Evolutionary conservation across 2,888 invertebrate genomes (phyloP), one percentile per base, ranked within the genome.

Genomic region (Toxonevra muliebris): DNA sequence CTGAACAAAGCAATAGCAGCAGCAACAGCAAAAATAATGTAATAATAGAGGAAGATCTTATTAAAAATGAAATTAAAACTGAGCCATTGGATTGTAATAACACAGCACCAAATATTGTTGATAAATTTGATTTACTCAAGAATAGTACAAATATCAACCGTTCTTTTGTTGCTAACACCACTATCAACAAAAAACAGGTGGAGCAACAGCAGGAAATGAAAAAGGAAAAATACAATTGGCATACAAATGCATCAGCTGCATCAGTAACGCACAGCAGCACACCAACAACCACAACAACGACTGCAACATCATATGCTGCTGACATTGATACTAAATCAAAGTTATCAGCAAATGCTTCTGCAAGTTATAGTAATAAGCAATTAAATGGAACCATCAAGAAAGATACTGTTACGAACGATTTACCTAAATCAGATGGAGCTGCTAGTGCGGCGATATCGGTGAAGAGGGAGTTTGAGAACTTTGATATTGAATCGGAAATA

Each of bases 401-500:
- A 15, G 65, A 65, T 19, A 1, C 1, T 15, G 59, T 48, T 48
- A 48, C 71, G 17, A 69, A 71, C 41, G 72, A 73, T 50, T 69
- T 12, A 48, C 5, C 11, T 13, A 13, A 48, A 48, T 48, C 48
- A 15, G 48, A 13, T 13, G 48, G 10, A 13, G 48, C 48, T 7
- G 7, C 30, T 48, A 30, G 30, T 30, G 66, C 68, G 17, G 58
- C 15, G 1, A 58, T 43, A 42, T 73, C 63, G 59, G 77, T 81
- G 20, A 82, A 84, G 63, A 82, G 83, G 68, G 83, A 85, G 50
- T 84, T 75, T 65, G 84, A 85, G 53, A 79, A 82, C 71, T 85
- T 84, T 70, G 86, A 83, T 70, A 86, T 86, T 59, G 86, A 86
- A 73, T 82, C 85, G 7, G 86, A 86, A 74, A 78, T 86, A 17